phyloP scores from a whole-genome alignment of 2,888 invertebrate species.

The Abrostola triplasia region DNA sequence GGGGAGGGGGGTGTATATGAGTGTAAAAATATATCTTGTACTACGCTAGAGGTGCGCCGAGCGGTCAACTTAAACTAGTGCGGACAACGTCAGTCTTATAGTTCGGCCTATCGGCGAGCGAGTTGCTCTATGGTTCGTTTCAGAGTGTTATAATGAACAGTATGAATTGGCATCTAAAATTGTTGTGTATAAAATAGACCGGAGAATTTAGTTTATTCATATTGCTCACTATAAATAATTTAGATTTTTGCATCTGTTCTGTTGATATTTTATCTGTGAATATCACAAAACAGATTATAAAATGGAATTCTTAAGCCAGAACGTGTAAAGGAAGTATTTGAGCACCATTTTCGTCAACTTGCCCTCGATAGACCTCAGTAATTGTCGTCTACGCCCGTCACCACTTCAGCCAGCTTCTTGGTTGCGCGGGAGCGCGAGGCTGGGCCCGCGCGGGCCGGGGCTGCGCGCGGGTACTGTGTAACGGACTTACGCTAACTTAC shows the following conservation, averaged over 20 bases:
- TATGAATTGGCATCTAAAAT: conserved; percentile 34
- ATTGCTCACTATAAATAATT: conserved; percentile 30
- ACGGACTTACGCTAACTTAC: conserved; percentile 78
- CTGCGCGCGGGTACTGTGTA: conserved; percentile 83
- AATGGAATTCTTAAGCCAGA: background rate
- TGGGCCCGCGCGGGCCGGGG: conserved; percentile 80
- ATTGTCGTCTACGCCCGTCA: conserved; percentile 38
- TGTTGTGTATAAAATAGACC: conserved; percentile 42
- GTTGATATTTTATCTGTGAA: background rate
- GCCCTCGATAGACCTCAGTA: conserved; percentile 40
- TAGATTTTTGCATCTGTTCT: background rate
- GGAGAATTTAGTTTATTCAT: conserved; percentile 40
- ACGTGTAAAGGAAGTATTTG: background rate
- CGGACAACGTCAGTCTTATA: conserved; percentile 81
- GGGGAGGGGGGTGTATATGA: conserved; percentile 71
- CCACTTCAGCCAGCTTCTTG: conserved; percentile 77
- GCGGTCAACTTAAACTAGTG: conserved; percentile 69
- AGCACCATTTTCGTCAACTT: conserved; percentile 21
- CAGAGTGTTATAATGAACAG: conserved; percentile 27
- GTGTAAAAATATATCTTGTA: conserved; percentile 80
- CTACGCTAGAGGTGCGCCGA: conserved; percentile 75
- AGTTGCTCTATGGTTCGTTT: conserved; percentile 36
- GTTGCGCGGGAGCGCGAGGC: conserved; percentile 75
- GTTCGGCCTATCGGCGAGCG: conserved; percentile 32
- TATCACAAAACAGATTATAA: background rate